phyloP scores from a whole-genome alignment of 2,888 invertebrate genomes.

The Lasioglossum vierecki region DNA sequence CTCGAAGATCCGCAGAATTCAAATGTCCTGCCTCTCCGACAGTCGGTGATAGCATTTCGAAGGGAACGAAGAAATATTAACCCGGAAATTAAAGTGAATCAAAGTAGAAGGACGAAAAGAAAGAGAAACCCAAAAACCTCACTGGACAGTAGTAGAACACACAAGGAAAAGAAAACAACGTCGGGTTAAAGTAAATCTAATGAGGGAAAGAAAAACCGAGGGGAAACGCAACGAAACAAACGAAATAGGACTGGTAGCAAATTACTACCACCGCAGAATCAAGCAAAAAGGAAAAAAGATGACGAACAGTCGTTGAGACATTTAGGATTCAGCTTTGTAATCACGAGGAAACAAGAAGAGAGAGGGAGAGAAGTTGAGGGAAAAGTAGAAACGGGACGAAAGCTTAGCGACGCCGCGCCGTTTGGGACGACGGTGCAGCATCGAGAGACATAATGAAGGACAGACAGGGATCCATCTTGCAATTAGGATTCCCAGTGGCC shows the following conservation, averaged over 20 bases:
- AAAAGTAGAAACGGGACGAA: neutral
- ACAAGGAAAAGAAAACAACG: neutral
- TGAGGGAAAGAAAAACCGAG: neutral
- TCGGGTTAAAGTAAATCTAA: neutral
- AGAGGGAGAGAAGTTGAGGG: neutral
- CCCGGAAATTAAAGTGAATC: neutral
- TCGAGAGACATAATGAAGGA: slow-evolving; percentile 44
- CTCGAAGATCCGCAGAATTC: neutral
- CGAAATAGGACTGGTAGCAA: neutral
- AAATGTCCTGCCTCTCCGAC: neutral
- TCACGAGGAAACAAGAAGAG: neutral
- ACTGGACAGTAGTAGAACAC: neutral
- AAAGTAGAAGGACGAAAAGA: neutral
- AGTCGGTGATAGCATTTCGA: neutral
- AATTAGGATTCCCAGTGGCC: slow-evolving; percentile 56
- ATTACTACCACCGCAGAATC: neutral
- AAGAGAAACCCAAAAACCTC: neutral
- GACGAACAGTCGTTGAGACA: neutral
- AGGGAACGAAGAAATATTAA: neutral
- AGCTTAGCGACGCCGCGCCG: neutral
- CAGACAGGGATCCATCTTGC: slow-evolving; percentile 54
- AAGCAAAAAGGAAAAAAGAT: neutral
- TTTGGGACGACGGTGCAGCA: slow-evolving; percentile 10
- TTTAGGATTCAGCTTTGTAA: neutral
- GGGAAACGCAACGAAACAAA: neutral